Evolutionary conservation across 2,888 invertebrate genomes (phyloP), one percentile per base, ranked within the genome.

Genomic region (Acanthosepion esculentum): DNA sequence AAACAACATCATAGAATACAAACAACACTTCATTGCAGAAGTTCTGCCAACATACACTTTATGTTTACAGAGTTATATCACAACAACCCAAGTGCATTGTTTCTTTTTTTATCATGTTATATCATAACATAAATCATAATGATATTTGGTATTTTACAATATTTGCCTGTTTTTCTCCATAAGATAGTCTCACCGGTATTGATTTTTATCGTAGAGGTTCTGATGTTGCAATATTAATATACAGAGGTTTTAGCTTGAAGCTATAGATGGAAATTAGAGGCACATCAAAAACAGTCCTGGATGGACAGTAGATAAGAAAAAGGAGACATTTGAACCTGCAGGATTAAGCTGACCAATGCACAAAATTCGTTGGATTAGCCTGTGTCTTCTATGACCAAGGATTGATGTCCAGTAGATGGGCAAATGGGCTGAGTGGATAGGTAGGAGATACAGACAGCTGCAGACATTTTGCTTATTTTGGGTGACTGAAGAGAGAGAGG

Each of bases 251-350:
- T 59, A 59, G 59, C 59, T 59, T 23, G 59, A n/a, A 78, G 78
- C 78, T n/a, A 78, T 7, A n/a, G 78, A 78, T 78, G 78, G 15
- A 78, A n/a, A 78, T 78, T n/a, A 78, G n/a, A 78, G n/a, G n/a
- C 12, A 78, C 78, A 78, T 78, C n/a, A 78, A 78, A 78, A 78
- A 78, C n/a, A 78, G 78, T 78, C 78, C 78, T n/a, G 78, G 78
- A 78, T 78, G 78, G 78, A 78, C 78, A 78, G n/a, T 78, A 78
- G 78, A 78, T 78, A 78, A n/a, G 78, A 78, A 78, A 78, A 78
- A 78, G 78, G 78, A 78, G 78, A 78, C 78, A 78, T 78, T 78
- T 78, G 78, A 78, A 78, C n/a, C 78, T n/a, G n/a, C 78, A n/a
- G 78, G 78, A 78, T 78, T 78, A 78, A n/a, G 78, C 78, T 78